These are phyloP conservation scores for Neolamprologus toae DNA, from an alignment of 2,113 vertebrate genomes.

Conservation along the genomic window DNA sequence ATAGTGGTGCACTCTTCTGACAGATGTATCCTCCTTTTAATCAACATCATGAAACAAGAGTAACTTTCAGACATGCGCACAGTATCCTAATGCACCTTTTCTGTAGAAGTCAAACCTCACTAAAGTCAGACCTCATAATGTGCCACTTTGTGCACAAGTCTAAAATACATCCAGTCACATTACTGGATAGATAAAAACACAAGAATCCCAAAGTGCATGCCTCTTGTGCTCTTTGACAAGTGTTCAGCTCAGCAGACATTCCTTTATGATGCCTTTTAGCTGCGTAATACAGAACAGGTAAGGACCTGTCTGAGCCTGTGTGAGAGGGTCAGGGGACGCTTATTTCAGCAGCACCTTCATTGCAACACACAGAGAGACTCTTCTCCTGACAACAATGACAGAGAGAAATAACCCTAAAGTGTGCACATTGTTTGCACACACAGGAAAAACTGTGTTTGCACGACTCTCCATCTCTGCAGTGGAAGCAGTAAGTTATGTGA, in stretches of 20 bases:
- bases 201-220: background rate
- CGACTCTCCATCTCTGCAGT: background rate
- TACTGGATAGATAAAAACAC: background rate
- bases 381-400: background rate
- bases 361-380: background rate
- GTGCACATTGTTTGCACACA: background rate
- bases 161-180: background rate
- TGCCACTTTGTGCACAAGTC: background rate
- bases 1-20: conserved; percentile 1
- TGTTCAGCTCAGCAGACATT: background rate
- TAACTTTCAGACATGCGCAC: background rate
- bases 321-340: background rate
- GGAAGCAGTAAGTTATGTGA: background rate
- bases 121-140: background rate
- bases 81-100: background rate
- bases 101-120: background rate
- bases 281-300: background rate
- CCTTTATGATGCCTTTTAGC: background rate
- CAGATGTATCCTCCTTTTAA: background rate
- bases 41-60: background rate
- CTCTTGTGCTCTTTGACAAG: background rate
- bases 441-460: background rate
- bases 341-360: background rate
- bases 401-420: background rate
- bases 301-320: background rate